A percentile compares a stretch with the other conserved stretches of the same genome.
Evolutionary conservation across 35 echinoderm and acorn worm species (phyloP).

Genomic region (Heliocidaris tuberculata): DNA sequence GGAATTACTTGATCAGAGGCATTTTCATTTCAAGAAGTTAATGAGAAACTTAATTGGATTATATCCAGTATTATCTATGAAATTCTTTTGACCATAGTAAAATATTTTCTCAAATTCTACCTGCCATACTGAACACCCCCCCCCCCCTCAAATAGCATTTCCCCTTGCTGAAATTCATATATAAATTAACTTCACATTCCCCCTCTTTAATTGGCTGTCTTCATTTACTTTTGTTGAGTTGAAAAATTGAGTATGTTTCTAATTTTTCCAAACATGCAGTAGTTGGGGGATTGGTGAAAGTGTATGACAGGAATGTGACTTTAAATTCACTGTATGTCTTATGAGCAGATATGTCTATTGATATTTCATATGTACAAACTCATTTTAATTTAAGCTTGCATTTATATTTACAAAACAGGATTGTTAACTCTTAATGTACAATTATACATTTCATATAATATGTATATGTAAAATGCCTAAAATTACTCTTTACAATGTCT

Average conservation of each 20-base stretch:
- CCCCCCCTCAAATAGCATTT: too few species aligned
- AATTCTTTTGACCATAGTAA: not conserved
- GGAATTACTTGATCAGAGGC: not conserved
- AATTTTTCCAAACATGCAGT: not conserved
- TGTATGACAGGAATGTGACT: not conserved
- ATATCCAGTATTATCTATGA: not conserved
- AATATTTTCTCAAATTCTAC: not conserved
- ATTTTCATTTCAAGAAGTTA: not conserved
- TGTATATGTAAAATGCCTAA: not conserved
- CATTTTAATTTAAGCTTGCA: conserved; percentile 5
- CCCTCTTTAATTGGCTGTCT: not conserved
- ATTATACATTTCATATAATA: not conserved
- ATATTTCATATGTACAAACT: conserved; percentile 7
- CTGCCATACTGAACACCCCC: not conserved
- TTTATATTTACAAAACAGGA: not conserved
- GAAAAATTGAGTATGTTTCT: not conserved
- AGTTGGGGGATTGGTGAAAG: not conserved
- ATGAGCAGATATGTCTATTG: not conserved
- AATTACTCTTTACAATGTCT: not conserved
- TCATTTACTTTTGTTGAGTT: not conserved
- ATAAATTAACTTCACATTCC: not conserved
- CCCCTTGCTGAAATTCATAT: too few species aligned
- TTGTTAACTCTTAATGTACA: not conserved
- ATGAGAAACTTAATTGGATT: not conserved
- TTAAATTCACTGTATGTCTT: not conserved